These are phyloP conservation scores for Rhabdornis inornatus DNA, from an alignment of 2,113 vertebrate genomes.

Conservation along the genomic window DNA sequence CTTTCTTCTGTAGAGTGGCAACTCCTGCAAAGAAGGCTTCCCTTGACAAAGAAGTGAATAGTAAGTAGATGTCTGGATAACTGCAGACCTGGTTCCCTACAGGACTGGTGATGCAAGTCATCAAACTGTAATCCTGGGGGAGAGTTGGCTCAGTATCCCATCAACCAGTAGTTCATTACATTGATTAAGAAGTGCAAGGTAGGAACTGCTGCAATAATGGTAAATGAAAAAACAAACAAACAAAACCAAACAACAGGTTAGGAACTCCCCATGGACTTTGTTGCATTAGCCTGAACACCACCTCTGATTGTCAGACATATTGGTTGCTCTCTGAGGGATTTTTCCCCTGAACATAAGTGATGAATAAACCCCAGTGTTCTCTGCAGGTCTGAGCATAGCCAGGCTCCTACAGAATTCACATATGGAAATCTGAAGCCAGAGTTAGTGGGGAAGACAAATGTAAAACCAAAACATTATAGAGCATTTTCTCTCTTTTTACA, in stretches of 20 bases:
- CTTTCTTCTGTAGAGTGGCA: background rate
- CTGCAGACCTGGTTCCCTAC: background rate
- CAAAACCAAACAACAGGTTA: background rate
- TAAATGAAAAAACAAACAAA: background rate
- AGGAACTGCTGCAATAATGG: background rate
- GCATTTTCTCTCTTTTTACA: background rate
- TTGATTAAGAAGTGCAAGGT: background rate
- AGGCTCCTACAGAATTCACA: background rate
- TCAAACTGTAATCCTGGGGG: background rate
- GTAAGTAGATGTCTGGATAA: background rate
- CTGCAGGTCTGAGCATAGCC: background rate
- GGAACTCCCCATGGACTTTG: background rate
- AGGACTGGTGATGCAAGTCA: background rate
- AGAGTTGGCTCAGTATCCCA: background rate
- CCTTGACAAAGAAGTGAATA: background rate
- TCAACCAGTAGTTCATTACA: background rate
- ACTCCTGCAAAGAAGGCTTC: background rate
- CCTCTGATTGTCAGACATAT: background rate
- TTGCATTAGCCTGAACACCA: background rate
- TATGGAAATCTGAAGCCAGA: background rate
- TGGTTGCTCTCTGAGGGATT: background rate
- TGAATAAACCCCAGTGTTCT: background rate
- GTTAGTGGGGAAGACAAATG: background rate
- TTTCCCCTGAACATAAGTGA: background rate
- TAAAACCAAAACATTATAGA: background rate